phyloP scores from a whole-genome alignment of 2,888 invertebrate species.

The Heteromyza rotundicornis region DNA sequence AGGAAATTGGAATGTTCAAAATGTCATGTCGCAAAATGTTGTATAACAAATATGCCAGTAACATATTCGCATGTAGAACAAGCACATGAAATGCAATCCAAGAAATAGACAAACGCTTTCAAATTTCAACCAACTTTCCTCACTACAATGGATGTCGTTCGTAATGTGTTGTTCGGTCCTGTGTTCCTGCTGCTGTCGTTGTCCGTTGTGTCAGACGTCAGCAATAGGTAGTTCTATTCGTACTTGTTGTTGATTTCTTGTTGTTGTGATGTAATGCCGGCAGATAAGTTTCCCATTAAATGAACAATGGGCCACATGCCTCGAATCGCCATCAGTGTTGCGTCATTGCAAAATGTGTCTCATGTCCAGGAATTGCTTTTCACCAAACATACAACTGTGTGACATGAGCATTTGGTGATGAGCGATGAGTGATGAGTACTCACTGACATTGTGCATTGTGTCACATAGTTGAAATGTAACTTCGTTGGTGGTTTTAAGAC shows the following conservation, averaged over 20 bases:
- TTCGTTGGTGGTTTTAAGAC: too few species aligned
- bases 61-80: too few species aligned
- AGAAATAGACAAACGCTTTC: constrained; percentile 17
- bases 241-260: constrained; percentile 11
- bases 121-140: neutral
- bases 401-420: neutral
- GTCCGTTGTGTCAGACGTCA: too few species aligned
- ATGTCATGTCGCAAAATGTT: too few species aligned
- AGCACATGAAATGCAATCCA: constrained; percentile 21
- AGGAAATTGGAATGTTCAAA: too few species aligned
- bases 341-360: neutral
- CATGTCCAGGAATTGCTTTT: neutral
- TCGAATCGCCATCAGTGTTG: neutral
- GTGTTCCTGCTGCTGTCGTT: neutral
- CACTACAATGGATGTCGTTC: neutral
- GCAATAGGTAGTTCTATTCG: too few species aligned
- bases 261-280: constrained; percentile 10
- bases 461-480: too few species aligned
- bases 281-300: constrained; percentile 28
- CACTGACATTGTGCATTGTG: too few species aligned
- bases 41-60: too few species aligned
- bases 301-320: constrained; percentile 19
- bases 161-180: neutral
- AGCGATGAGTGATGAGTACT: too few species aligned
- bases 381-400: neutral